phyloP scores from a whole-genome alignment of 2,113 vertebrate genomes.

The Hippopotamus amphibius region DNA sequence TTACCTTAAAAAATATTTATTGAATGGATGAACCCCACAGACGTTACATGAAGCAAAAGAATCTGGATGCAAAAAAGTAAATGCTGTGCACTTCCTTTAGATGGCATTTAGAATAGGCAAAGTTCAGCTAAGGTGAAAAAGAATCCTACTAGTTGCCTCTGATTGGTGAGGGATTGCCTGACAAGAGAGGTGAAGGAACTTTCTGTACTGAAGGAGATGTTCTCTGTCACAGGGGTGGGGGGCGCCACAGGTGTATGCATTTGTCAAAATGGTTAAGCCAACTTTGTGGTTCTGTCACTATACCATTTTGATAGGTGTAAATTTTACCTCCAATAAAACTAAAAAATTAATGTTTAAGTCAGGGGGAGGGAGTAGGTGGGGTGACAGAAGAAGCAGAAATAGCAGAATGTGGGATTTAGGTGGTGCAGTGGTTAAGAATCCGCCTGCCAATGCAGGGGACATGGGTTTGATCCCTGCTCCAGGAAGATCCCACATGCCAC shows the following conservation, averaged over 20 bases:
- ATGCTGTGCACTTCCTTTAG: not conserved
- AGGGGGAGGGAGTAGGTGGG: not conserved
- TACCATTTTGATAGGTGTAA: not conserved
- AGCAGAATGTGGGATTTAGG: too few relatives aligned
- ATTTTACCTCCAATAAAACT: not conserved
- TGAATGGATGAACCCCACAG: not conserved
- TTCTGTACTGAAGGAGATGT: not conserved
- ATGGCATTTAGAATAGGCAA: not conserved
- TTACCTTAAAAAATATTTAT: not conserved
- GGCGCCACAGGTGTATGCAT: too few relatives aligned
- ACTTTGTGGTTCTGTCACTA: not conserved
- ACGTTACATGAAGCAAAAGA: not conserved
- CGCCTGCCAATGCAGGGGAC: too few relatives aligned
- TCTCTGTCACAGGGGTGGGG: not conserved
- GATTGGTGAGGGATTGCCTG: not conserved
- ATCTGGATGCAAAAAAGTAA: not conserved
- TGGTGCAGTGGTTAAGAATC: too few relatives aligned
- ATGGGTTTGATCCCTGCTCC: too few relatives aligned
- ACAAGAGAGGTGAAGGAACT: not conserved
- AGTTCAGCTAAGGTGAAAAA: not conserved
- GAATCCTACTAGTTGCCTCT: not conserved
- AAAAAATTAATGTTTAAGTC: not conserved
- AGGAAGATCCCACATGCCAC: too few relatives aligned
- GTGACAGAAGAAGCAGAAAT: not conserved
- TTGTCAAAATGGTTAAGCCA: not conserved